Base-by-base conservation (phyloP, 1,140 invertebrate genomes). In the Cylas formicarius region DNA sequence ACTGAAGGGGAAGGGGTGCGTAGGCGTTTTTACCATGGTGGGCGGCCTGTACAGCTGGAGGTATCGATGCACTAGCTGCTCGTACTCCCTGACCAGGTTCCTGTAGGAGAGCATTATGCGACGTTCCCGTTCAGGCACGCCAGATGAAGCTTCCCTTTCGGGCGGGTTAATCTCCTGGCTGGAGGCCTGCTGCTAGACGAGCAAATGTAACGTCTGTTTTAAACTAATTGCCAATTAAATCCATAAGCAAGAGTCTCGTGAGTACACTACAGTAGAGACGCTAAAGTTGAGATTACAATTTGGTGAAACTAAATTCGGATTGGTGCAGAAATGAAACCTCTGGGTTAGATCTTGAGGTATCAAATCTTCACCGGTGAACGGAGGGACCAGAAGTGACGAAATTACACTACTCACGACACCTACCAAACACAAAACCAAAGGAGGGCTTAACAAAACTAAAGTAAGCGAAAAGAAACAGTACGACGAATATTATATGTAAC, bases 81-180 rank as follows among this genome's bases (percentile, higher is more conserved):
- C 69, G 51, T 73, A 73, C 44, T 72, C 67, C 44, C 69, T 62
- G 7, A 73, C 67, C 43, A 72, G 62, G 48, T 67, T 69, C 44
- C 68, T 61, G 44, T 70, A 70, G 29, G 65, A 69, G 14, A 63
- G 60, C 2, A 65, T 64, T 17, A 68, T 67, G 7, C 61, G 48
- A 26, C 67, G 49, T 50, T 69, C 67, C 43, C 62, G 50, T 36
- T 67, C 66, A 5, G 66, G 58, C 11, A 59, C 45, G 24, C 48
- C 60, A 8, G 60, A 56, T 13, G 47, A 29, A 18, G 37, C 39
- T 17, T 51, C 55, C 19, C 53, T 35, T 13, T 47, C 44, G 18
- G 16, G 46, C 10, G 35, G 17, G 19, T 14, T 26, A 4, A 20
- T 13, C 7, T 45, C 24, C 37, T 36, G 26, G 20, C 7, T 38